Conservation (phyloP, 53 echinoderm and acorn worm species). For the Holothuria leucospilota region DNA sequence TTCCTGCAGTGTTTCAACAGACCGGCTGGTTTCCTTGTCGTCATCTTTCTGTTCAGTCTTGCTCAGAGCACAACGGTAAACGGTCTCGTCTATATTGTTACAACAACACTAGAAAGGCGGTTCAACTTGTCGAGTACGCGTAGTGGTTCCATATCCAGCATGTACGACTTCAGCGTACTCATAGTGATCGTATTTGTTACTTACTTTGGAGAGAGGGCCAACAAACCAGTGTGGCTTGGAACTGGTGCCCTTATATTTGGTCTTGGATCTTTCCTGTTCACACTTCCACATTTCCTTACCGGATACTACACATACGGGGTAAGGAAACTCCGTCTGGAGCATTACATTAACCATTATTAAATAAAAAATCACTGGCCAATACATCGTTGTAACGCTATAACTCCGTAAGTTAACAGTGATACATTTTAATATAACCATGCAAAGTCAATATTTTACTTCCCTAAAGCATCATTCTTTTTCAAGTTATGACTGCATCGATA, state of each 20-base stretch:
- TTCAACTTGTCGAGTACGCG: slow-evolving; percentile 84
- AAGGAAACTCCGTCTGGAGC: background rate
- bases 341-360: no score
- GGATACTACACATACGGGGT: slow-evolving; percentile 71
- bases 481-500: no score
- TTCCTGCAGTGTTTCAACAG: slow-evolving; percentile 74
- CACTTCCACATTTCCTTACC: slow-evolving; percentile 80
- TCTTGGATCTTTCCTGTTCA: slow-evolving; percentile 80
- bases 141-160: slow-evolving; percentile 93
- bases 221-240: slow-evolving; percentile 90
- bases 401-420: no score
- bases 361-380: no score
- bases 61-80: slow-evolving; percentile 94
- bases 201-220: slow-evolving; percentile 90
- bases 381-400: no score
- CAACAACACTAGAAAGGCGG: slow-evolving; percentile 88
- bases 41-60: slow-evolving; percentile 78
- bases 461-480: no score
- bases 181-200: slow-evolving; percentile 93
- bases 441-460: no score
- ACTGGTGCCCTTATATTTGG: slow-evolving; percentile 80
- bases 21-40: slow-evolving; percentile 73
- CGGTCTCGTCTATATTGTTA: slow-evolving; percentile 88
- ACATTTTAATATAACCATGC: no score
- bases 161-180: slow-evolving; percentile 92